Base-by-base conservation (phyloP, 2,797 vertebrate species). In the Sebastes iracundus region DNA sequence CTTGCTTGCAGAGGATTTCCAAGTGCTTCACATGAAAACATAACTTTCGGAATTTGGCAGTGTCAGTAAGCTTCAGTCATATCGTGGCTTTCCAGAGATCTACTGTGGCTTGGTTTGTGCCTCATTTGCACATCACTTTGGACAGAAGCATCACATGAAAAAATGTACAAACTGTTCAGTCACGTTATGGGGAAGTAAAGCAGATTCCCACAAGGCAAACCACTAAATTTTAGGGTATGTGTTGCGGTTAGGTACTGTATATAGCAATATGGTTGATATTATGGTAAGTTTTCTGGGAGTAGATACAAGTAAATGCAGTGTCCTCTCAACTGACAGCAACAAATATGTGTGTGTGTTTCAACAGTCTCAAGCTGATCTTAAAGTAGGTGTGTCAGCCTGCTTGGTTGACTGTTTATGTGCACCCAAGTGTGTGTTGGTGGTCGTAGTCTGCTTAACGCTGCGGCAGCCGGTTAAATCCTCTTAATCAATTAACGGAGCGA, bases 381-480 rank as follows among this genome's bases (percentile, higher is more conserved):
- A 70, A 77, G 62, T 70, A 30, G 56, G n/a, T 11, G 72, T 77
- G 74, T 79, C 58, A 56, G 27, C 12, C 73, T 0, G 22, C 22
- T 56, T 67, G 18, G 25, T 33, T 79, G 64, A 70, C 35, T 79
- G 81, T 86, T 75, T 81, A 59, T 32, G 32, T 74, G 23, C 18
- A 30, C 23, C 32, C 18, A 28, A 25, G 72, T 80, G 64, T 77
- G 64, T 60, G 27, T 61, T 70, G 87, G 65, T 87, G 81, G 79
- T 78, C 38, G 75, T 49, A 72, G 75, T 77, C 59, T 68, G 72
- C 87, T 91, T 84, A 88, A 90, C 6, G 5, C 86, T 81, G 89
- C 81, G 89, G 81, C 72, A 68, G 78, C 81, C 73, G 33, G 65
- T 85, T 73, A 77, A 93, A 93, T 95, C 92, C 88, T 92, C 90